Percentiles rank a stretch among this genome's conserved stretches.
Evolutionary conservation across 2,888 invertebrate species (phyloP).

Genomic region (Bimastos eiseni): DNA sequence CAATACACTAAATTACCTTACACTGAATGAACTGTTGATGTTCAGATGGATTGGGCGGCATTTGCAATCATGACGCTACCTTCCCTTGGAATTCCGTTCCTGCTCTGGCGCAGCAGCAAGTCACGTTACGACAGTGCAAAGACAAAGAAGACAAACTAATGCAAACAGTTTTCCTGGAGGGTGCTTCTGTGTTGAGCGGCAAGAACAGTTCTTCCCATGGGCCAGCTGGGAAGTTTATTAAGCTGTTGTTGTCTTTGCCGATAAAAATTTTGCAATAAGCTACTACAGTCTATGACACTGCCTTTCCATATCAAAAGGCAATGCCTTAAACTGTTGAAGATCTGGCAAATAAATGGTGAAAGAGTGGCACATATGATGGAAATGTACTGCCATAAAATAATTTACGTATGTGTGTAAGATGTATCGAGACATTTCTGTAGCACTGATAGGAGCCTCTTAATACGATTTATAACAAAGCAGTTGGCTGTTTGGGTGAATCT

Average conservation of each 20-base stretch:
- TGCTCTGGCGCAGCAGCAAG: conserved; percentile 91
- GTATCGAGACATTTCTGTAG: not conserved
- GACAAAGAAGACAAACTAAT: conserved; percentile 54
- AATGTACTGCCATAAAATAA: not conserved
- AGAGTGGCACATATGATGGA: not conserved
- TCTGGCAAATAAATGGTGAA: not conserved
- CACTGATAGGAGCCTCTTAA: not conserved
- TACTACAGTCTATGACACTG: not conserved
- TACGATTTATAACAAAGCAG: not conserved
- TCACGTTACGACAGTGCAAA: conserved; percentile 78
- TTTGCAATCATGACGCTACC: conserved; percentile 96
- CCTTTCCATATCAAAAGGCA: not conserved
- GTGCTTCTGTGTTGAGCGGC: not conserved
- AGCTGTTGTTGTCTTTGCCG: not conserved
- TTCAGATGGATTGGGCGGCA: conserved; percentile 84
- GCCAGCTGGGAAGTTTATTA: not conserved
- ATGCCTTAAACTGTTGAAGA: not conserved
- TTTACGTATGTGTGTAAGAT: not conserved
- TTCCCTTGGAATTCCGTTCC: conserved; percentile 88
- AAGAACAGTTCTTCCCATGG: conserved; percentile 1
- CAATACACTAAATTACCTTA: not conserved
- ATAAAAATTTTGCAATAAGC: not conserved
- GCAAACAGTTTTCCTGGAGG: not conserved
- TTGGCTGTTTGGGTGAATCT: not conserved
- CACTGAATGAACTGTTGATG: conserved; percentile 39